Base-by-base conservation (phyloP, 1,140 invertebrate genomes). In the Goniozus legneri region DNA sequence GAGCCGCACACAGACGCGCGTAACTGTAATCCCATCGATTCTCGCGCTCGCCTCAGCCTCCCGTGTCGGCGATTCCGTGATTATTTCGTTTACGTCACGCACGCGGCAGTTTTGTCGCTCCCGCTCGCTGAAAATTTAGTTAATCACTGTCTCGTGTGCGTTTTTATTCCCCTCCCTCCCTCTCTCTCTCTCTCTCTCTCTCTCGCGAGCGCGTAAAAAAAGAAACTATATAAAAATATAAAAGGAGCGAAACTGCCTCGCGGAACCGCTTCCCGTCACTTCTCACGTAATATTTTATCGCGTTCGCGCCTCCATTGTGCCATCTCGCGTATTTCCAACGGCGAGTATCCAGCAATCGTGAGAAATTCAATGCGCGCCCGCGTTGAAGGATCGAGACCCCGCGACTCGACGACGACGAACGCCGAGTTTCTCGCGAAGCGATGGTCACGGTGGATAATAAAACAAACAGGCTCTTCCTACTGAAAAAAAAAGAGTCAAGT, bases 381-480 rank as follows among this genome's bases (percentile, higher is more conserved):
- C 24, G n/a, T n/a, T n/a, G n/a, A n/a, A n/a, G n/a, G n/a, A n/a
- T n/a, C n/a, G 24, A 27, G 24, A 27, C 24, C 10, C 27, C 35
- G 32, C 42, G 42, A 27, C 19, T 40, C 32, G 50, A 47, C n/a
- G n/a, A n/a, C n/a, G n/a, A 7, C 32, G 32, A 34, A 13, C 43
- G 44, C 24, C 31, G 45, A 48, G 44, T 58, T 36, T 42, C 41
- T 41, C 34, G 38, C 30, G 38, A 14, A 36, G 42, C 46, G 55
- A 58, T 57, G 46, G 56, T 47, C 40, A 54, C 44, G 44, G 12
- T 22, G 51, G 51, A 59, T 59, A 58, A 59, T 58, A 51, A 58
- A 58, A 47, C 41, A 50, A 57, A 51, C 56, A 35, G 35, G 36
- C 40, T 35, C 32, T 12, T 15, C 35, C 51, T 27, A 21, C 12